Evolutionary conservation across 2,113 vertebrate species (phyloP).

Genomic region (Gnathonemus longibarbis): DNA sequence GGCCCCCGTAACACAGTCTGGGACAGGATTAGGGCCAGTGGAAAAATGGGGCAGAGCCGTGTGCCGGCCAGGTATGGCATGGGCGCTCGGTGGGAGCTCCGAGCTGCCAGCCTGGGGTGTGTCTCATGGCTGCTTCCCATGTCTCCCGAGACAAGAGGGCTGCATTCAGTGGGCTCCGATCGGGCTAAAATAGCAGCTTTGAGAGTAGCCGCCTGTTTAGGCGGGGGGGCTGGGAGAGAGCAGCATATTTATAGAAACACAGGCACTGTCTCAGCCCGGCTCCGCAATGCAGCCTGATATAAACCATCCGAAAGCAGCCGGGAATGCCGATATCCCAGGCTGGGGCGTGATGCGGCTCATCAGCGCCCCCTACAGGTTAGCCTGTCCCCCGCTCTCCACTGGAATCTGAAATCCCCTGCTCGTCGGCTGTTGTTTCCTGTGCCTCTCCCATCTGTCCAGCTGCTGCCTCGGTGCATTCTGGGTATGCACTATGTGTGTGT

Average conservation of each 20-base stretch:
- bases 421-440: background rate
- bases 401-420: background rate
- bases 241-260: constrained; percentile 3
- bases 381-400: background rate
- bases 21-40: constrained; percentile 8
- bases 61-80: background rate
- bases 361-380: background rate
- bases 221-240: background rate
- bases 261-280: background rate
- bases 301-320: background rate
- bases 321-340: background rate
- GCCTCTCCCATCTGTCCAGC: background rate
- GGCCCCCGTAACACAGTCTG: background rate
- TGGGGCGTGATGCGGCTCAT: background rate
- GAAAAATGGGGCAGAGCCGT: background rate
- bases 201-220: background rate
- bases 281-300: background rate
- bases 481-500: background rate
- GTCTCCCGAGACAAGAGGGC: background rate
- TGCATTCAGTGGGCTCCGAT: background rate
- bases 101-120: background rate
- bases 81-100: background rate
- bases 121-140: background rate
- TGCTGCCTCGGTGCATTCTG: background rate
- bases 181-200: background rate